A percentile compares a stretch with the other conserved stretches of the same genome.
These are phyloP conservation scores for Motacilla alba DNA, from an alignment of 2,113 vertebrate species.

Conservation along the genomic window DNA sequence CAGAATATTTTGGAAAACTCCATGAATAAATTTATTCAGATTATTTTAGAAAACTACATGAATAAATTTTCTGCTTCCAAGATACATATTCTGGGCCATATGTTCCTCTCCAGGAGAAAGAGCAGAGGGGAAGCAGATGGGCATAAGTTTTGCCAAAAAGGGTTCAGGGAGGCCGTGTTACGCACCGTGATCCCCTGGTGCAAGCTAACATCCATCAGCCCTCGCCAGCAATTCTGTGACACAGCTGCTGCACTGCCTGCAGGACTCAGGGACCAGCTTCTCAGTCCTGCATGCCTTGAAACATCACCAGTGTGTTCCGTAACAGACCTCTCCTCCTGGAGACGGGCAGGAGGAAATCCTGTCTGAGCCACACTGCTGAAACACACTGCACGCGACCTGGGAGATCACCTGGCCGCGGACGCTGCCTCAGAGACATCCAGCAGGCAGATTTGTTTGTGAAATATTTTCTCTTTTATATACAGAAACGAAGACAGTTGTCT, in stretches of 20 bases:
- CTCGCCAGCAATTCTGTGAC: background rate
- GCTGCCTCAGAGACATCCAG: background rate
- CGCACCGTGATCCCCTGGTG: background rate
- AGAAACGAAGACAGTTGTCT: background rate
- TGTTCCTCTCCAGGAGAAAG: slow-evolving; percentile 32
- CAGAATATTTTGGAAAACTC: background rate
- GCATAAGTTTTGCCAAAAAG: background rate
- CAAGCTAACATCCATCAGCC: background rate
- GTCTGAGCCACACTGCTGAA: background rate
- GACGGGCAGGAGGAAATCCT: rapidly evolving
- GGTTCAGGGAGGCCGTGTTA: background rate
- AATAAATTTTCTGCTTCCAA: background rate
- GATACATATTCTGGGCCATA: slow-evolving; percentile 12
- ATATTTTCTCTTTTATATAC: background rate
- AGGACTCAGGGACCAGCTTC: background rate
- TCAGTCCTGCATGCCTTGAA: background rate
- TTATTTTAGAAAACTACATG: background rate
- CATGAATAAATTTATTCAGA: background rate
- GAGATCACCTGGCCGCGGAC: rapidly evolving
- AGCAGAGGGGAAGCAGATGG: slow-evolving; percentile 55
- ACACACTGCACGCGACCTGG: rapidly evolving
- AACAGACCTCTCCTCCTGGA: background rate
- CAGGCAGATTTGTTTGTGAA: background rate
- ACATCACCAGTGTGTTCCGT: rapidly evolving
- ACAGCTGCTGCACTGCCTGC: background rate